Evolutionary conservation across 37 sponge, comb jelly and placozoan genomes (phyloP), one percentile per base, ranked within the genome.

Genomic region (Spongia lamella): DNA sequence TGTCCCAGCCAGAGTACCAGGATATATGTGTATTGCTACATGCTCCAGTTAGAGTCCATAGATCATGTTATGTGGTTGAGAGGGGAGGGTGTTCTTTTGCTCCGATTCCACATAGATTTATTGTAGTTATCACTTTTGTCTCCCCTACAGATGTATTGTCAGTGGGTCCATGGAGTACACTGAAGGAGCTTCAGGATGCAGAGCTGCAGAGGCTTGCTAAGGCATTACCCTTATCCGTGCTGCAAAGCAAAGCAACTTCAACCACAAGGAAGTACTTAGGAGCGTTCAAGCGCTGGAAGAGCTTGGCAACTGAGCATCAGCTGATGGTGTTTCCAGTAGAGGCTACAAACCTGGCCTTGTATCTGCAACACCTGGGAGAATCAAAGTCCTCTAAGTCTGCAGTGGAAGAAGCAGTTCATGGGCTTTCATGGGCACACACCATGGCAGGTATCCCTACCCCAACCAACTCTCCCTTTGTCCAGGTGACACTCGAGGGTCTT

Each of bases 221-320:
- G 57, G 17, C 26, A 24, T 38, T 79, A 31, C 80, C 80, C 47
- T 30, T 26, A 38, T 47, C 58, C n/a, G 70, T 68, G 26, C 70
- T 79, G 22, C 16, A 36, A 20, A 36, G 70, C 39, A 55, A 61
- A 25, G 80, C 80, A n/a, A 32, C 40, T 26, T 35, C 60, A 15
- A 79, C 80, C 14, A 51, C 56, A 16, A 79, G 59, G 47, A 79
- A 79, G 51, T 79, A 79, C 50, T 20, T 20, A 40, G 70, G 70
- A 17, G 80, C 80, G 29, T 79, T 69, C 30, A 27, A 24, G 29
- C 58, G 80, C 19, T 79, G 70, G 69, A 68, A 67, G 80, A 29
- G n/a, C 47, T 79, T 69, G 80, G 70, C 61, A 17, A 47, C 65
- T 25, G 63, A 65, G 64, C 26, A 25, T 15, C 55, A 43, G 60